Evolutionary conservation across 2,113 vertebrate genomes (phyloP), one percentile per base, ranked within the genome.

Genomic region (Fulica atra): DNA sequence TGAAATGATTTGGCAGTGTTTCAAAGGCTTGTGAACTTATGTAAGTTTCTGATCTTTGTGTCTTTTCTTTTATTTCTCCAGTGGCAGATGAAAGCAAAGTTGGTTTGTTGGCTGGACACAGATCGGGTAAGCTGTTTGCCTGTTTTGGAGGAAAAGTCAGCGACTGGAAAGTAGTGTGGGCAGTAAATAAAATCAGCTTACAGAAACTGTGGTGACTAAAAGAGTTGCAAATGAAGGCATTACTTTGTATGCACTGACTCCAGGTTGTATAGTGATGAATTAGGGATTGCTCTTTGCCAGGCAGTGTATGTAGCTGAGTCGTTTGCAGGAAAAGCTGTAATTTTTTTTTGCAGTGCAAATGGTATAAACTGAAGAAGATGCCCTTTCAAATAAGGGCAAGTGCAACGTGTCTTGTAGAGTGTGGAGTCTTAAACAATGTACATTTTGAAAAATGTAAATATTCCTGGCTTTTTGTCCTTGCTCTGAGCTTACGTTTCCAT

Each of bases 61-160:
- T 95, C 78, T 95, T 90, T 88, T 96, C 73, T 97, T 96, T 96
- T 89, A 95, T 96, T 86, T 56, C 94, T 92, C 53, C 89, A 99
- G 99, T 99, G 98, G 98, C 98, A 76, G 99, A 99, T 97, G 99
- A 99, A 98, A 98, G 99, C 97, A 99, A 99, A 93, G 84, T 98
- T 95, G 96, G 97, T 89, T 98, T 98, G 29, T 88, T 99, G 97
- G 97, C 95, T 10, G 96, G 95, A 88, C 97, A 95, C 86, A 98
- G 94, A 87, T 96, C 88, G 38, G 98, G 98, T 99, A 98, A 98
- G 98, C 96, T 97, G 86, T 93, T 93, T 88, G 74, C 86, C 81
- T 60, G 3, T 90, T 92, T 53, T 68, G 89, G 80, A 93, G 86
- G 65, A 89, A 81, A 84, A 78, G 88, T 96, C 94, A 96, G 63